Evolutionary conservation across 2,113 vertebrate genomes (phyloP).

Genomic region (Talpa occidentalis): DNA sequence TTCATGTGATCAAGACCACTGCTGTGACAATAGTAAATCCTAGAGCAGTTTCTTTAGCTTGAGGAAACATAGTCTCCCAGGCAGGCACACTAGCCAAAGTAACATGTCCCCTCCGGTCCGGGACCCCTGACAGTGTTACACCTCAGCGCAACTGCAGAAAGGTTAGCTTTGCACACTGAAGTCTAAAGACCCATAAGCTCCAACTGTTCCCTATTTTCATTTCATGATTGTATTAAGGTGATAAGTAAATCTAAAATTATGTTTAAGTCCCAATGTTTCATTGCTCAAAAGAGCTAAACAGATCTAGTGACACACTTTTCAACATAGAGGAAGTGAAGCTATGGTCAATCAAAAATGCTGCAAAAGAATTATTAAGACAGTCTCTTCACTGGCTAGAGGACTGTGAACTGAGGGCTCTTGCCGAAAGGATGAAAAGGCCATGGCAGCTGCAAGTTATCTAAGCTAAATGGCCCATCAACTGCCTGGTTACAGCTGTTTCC

Average conservation of each 20-base stretch:
- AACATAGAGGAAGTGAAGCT: background rate
- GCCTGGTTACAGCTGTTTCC: constrained; percentile 55
- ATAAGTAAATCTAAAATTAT: background rate
- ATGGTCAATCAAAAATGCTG: background rate
- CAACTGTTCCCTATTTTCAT: background rate
- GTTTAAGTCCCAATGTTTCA: background rate
- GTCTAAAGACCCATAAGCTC: background rate
- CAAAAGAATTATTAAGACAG: constrained; percentile 23
- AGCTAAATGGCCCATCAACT: constrained; percentile 67
- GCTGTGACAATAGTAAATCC: background rate
- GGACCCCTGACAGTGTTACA: no score
- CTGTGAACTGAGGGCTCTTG: background rate
- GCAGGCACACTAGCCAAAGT: background rate
- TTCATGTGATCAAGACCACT: background rate
- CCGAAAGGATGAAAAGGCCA: constrained; percentile 29
- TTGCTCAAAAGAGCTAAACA: constrained; percentile 10
- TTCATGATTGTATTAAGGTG: background rate
- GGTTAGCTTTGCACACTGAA: background rate
- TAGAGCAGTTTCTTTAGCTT: background rate
- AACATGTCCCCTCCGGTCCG: background rate
- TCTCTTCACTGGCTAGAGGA: background rate
- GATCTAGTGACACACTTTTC: background rate
- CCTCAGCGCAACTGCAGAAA: background rate
- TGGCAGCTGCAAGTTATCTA: constrained; percentile 47
- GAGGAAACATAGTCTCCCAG: accelerated